Base-by-base conservation (phyloP, 2,797 vertebrate species). In the Nannoperca obscura region DNA sequence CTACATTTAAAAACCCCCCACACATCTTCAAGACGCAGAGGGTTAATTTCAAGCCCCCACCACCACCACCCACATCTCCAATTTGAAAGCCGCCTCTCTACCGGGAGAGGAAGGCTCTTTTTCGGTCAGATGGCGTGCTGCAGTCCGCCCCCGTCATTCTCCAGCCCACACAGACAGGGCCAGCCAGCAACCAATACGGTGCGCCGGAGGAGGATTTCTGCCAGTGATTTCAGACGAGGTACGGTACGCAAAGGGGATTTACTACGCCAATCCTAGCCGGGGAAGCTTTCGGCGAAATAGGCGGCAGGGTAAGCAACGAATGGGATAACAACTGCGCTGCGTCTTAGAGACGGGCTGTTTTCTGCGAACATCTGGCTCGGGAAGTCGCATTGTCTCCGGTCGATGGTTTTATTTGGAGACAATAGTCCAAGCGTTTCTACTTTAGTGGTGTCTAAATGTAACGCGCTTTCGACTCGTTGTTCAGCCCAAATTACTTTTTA, bases 101-200 rank as follows among this genome's bases (percentile, higher is more conserved):
- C 92, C 94, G 94, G 95, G 92, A 95, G 95, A 96, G 95, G 95
- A 95, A 95, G 93, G 93, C 95, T 96, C 93, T 95, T 96, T 95
- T 95, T 95, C 94, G 95, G 95, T 96, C 95, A 96, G 95, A 96
- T 96, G 94, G 95, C 95, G 94, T 93, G 94, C 94, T 95, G 95
- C 94, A 94, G 93, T 95, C 96, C 95, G 92, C 95, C 96, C 96
- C 95, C 96, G 91, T 93, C 90, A 95, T 96, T 95, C 94, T 95
- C 91, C 93, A 95, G 93, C 96, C 96, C 95, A 96, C 96, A 95
- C 95, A 94, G 83, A 91, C 95, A 94, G 94, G 93, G 90, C 94
- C 1, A 95, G 94, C 93, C 94, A 94, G 94, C 94, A 95, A 92
- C 95, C 94, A 96, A 95, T 93, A 93, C 94, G 93, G 83, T 94